Percentiles rank a stretch among this genome's conserved stretches.
Evolutionary conservation across 1,140 invertebrate genomes (phyloP).

Genomic region (Macrocentrus cingulum): DNA sequence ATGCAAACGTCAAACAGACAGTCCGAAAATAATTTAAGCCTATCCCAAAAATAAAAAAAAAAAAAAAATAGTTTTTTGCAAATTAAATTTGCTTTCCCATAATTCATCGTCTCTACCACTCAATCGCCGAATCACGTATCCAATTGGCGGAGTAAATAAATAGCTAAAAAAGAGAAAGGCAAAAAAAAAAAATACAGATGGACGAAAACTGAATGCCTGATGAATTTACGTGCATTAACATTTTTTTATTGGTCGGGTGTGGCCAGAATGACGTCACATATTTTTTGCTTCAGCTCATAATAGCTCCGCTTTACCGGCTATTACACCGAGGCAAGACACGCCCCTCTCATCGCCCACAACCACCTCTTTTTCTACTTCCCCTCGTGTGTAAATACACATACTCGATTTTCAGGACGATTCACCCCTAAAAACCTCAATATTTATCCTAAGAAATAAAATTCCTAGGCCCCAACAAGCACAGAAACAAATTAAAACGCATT

Average conservation of each 20-base stretch:
- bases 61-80: background rate
- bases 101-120: too few relatives aligned
- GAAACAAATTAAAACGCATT: too few relatives aligned
- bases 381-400: conserved; percentile 8
- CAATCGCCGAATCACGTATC: background rate
- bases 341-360: conserved; percentile 45
- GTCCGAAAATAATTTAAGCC: conserved; percentile 1
- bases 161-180: too few relatives aligned
- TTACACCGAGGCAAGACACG: conserved; percentile 40
- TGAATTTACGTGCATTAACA: conserved; percentile 17
- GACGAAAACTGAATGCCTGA: conserved; percentile 9
- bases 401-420: conserved; percentile 38
- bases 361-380: conserved; percentile 29
- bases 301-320: conserved; percentile 45
- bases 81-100: too few relatives aligned
- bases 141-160: conserved; percentile 15
- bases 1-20: conserved; percentile 30
- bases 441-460: too few relatives aligned
- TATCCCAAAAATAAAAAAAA: background rate
- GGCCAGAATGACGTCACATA: conserved; percentile 38
- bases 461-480: too few relatives aligned
- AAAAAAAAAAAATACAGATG: background rate
- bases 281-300: conserved; percentile 37
- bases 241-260: conserved; percentile 28
- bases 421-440: background rate